Conservation (phyloP, 2,113 vertebrate genomes). For the Anoura caudifer region DNA sequence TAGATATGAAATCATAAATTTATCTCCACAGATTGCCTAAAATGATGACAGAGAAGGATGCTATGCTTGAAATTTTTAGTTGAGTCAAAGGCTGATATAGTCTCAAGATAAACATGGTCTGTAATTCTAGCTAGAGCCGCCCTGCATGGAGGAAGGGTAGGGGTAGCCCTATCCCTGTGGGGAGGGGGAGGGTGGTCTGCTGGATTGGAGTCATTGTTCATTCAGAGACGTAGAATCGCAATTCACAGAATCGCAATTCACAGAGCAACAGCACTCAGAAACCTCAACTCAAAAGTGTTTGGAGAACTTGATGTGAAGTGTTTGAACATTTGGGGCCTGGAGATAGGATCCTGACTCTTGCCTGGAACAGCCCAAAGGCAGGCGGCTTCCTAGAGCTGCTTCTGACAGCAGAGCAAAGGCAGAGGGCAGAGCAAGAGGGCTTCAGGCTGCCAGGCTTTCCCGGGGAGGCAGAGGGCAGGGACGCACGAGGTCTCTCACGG, state of each 20-base stretch:
- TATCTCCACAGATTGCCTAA: constrained; percentile 35
- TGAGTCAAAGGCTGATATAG: neutral
- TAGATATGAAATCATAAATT: neutral
- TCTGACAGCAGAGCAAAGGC: neutral
- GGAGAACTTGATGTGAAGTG: neutral
- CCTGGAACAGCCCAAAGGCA: neutral
- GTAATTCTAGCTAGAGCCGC: neutral
- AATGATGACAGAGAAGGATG: neutral
- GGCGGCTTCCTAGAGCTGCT: neutral
- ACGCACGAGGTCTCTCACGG: neutral
- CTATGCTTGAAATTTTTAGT: neutral
- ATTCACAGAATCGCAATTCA: neutral
- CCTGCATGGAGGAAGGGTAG: neutral
- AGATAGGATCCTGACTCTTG: neutral
- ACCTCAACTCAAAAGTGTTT: neutral
- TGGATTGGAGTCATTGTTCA: neutral
- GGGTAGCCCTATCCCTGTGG: neutral
- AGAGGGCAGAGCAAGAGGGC: neutral
- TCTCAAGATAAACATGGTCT: neutral
- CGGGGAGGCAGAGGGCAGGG: neutral
- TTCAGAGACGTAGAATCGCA: neutral
- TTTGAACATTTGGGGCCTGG: neutral
- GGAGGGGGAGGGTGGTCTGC: neutral
- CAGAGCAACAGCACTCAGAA: neutral
- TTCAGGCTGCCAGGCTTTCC: neutral